These are phyloP conservation scores for Odontomachus brunneus DNA, from an alignment of 1,140 invertebrate species.

Conservation along the genomic window DNA sequence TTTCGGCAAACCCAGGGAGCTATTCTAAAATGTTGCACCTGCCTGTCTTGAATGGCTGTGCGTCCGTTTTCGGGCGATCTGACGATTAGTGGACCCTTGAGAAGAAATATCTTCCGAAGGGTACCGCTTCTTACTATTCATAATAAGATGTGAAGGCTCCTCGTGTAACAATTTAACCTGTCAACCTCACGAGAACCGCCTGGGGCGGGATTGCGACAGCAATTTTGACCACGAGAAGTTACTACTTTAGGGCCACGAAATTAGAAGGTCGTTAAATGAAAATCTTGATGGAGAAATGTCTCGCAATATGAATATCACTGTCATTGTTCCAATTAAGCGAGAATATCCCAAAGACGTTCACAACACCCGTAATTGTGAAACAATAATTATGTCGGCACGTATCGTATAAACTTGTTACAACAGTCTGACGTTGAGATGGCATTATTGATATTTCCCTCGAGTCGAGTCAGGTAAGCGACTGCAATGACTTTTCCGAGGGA, in stretches of 20 bases:
- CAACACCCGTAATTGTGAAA: too few relatives aligned
- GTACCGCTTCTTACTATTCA: slow-evolving; percentile 1
- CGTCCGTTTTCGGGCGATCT: background rate
- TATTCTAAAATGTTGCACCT: slow-evolving; percentile 27
- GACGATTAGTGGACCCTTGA: slow-evolving; percentile 14
- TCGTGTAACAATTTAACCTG: too few relatives aligned
- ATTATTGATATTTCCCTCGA: slow-evolving; percentile 4
- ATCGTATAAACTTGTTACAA: slow-evolving; percentile 30
- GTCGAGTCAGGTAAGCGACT: slow-evolving; percentile 20
- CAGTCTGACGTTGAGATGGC: slow-evolving; percentile 12
- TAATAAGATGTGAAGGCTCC: slow-evolving; percentile 27
- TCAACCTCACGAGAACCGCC: too few relatives aligned
- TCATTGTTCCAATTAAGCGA: too few relatives aligned
- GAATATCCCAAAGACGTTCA: too few relatives aligned
- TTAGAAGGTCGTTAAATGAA: too few relatives aligned
- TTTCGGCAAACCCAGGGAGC: slow-evolving; percentile 11
- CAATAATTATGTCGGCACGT: too few relatives aligned
- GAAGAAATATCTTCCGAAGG: background rate
- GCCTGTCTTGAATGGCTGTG: background rate
- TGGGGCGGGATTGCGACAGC: too few relatives aligned
- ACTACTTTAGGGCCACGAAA: too few relatives aligned
- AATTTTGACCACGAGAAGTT: too few relatives aligned
- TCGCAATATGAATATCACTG: too few relatives aligned
- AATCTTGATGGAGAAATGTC: too few relatives aligned
- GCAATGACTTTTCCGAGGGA: slow-evolving; percentile 31